phyloP scores from a whole-genome alignment of 2,888 invertebrate species.

The Cephalotes varians region DNA sequence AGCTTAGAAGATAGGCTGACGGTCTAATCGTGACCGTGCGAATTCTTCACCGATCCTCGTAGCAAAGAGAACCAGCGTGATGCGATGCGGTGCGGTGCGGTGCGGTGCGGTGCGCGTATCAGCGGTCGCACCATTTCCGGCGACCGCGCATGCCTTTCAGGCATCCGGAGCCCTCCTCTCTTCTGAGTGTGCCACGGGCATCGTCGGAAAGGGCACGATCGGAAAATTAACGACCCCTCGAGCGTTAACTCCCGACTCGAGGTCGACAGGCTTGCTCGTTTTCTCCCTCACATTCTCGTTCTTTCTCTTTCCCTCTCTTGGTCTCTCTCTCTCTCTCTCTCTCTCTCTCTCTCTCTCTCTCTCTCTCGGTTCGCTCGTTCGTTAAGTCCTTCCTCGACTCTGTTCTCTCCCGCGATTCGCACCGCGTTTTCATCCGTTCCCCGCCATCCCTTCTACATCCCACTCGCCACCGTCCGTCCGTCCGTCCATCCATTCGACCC shows the following conservation, averaged over 20 bases:
- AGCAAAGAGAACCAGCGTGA: too few species aligned
- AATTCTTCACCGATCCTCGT: too few species aligned
- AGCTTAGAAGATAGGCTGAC: too few species aligned
- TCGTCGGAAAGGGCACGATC: slow-evolving; percentile 80
- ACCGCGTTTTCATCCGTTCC: slow-evolving; percentile 69
- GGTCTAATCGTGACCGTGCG: too few species aligned
- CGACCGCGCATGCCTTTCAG: slow-evolving; percentile 71
- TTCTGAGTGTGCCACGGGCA: slow-evolving; percentile 67
- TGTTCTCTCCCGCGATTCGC: slow-evolving; percentile 71
- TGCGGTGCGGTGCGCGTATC: slow-evolving; percentile 49
- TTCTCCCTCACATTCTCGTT: background rate
- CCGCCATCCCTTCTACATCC: slow-evolving; percentile 8
- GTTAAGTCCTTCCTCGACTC: slow-evolving; percentile 74
- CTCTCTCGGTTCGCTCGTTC: slow-evolving; percentile 68
- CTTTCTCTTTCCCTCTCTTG: too few species aligned
- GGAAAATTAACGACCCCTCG: slow-evolving; percentile 82
- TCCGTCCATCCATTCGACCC: slow-evolving; percentile 2
- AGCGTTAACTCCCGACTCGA: slow-evolving; percentile 77
- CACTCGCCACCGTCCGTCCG: background rate
- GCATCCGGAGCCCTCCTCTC: slow-evolving; percentile 50
- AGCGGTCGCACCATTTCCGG: slow-evolving; percentile 73
- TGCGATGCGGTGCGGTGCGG: too few species aligned
- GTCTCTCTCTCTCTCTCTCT: background rate
- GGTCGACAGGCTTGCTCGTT: slow-evolving; percentile 65
- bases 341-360: slow-evolving; percentile 46